Percentiles rank a stretch among this genome's conserved stretches.
phyloP scores from a whole-genome alignment of 2,797 vertebrate species.

The Enteromius treurensis region DNA sequence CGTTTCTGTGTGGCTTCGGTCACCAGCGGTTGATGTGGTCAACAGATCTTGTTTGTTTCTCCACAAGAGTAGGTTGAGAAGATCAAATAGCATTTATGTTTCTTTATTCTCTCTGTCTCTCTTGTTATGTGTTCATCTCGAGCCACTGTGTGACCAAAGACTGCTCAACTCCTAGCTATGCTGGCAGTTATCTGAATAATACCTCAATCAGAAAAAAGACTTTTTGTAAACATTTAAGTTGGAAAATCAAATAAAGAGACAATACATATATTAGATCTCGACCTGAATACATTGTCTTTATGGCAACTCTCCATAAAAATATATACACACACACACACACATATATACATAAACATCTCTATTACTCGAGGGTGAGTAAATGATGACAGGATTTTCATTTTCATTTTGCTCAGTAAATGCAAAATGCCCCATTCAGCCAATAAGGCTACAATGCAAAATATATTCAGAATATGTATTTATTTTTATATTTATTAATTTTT shows the following conservation, averaged over 20 bases:
- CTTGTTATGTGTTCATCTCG: background rate
- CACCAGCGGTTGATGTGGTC: no score
- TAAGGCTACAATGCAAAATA: background rate
- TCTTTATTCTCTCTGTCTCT: background rate
- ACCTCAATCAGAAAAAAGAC: background rate
- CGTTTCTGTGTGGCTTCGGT: background rate
- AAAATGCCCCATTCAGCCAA: background rate
- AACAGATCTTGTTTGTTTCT: background rate
- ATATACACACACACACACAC: no score
- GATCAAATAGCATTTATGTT: constrained; percentile 12
- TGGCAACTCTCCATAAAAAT: background rate
- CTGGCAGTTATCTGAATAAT: background rate
- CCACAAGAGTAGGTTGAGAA: background rate
- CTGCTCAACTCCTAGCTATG: background rate
- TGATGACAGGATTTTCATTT: no score
- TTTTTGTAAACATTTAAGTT: background rate
- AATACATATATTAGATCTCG: background rate
- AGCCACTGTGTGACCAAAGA: background rate
- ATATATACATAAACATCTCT: no score
- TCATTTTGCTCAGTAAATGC: background rate
- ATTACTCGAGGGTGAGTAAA: no score
- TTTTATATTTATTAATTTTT: no score
- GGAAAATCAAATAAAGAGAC: background rate
- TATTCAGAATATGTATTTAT: no score
- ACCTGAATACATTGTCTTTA: background rate